Evolutionary conservation across 2,113 vertebrate species (phyloP).

Genomic region (Aspiorhynchus laticeps): DNA sequence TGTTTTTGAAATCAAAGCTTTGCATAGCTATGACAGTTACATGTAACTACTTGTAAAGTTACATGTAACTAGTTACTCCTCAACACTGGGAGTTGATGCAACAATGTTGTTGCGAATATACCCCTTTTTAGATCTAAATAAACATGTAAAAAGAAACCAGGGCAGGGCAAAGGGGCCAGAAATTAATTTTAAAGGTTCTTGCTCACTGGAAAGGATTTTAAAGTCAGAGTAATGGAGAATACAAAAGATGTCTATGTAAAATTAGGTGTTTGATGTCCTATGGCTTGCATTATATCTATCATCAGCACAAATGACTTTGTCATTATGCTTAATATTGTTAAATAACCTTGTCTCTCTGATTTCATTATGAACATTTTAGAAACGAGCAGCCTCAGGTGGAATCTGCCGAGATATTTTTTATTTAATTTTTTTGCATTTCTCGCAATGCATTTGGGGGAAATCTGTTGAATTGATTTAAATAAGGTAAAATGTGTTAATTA

Average conservation of each 20-base stretch:
- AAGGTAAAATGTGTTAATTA: too few species aligned
- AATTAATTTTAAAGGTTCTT: background rate
- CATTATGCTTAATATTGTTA: background rate
- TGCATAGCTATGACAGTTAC: too few species aligned
- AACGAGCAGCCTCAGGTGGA: background rate
- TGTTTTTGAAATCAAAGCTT: too few species aligned
- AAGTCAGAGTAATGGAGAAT: background rate
- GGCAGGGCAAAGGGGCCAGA: background rate
- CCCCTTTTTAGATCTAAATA: too few species aligned
- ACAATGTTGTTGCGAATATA: too few species aligned
- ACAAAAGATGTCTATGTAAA: conserved; percentile 27
- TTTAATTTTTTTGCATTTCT: background rate
- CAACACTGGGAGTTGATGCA: too few species aligned
- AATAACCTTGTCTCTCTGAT: background rate
- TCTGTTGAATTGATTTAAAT: too few species aligned
- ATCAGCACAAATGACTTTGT: background rate
- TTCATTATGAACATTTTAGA: background rate
- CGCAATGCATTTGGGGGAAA: background rate
- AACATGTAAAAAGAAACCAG: too few species aligned
- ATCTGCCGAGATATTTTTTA: background rate
- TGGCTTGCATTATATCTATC: background rate
- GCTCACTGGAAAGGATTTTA: background rate
- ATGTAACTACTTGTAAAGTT: too few species aligned
- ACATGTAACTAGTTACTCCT: too few species aligned
- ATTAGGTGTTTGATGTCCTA: background rate